A percentile compares a stretch with the other conserved stretches of the same genome.
These are phyloP conservation scores for Nasonia giraulti DNA, from an alignment of 1,140 invertebrate genomes.

Conservation along the genomic window DNA sequence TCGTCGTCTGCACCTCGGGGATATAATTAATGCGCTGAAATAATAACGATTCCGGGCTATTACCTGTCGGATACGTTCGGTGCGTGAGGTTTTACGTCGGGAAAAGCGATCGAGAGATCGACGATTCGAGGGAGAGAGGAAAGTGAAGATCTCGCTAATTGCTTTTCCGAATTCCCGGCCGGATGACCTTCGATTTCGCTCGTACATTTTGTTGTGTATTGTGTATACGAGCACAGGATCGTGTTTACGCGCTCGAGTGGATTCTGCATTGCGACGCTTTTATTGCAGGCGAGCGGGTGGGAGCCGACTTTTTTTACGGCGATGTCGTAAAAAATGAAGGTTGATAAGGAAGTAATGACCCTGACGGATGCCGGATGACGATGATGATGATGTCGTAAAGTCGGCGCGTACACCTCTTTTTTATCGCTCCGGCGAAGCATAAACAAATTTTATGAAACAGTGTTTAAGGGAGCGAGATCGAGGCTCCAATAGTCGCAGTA, in stretches of 20 bases:
- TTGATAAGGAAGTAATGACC: conserved; percentile 11
- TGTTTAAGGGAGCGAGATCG: not conserved
- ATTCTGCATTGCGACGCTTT: conserved; percentile 12
- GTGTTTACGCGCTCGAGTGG: conserved; percentile 35
- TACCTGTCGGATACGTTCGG: conserved; percentile 16
- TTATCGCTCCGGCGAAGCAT: not conserved
- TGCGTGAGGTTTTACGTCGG: conserved; percentile 17
- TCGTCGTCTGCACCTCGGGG: conserved; percentile 46
- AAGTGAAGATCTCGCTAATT: conserved; percentile 26
- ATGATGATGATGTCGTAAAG: not conserved
- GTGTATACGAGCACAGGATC: not conserved
- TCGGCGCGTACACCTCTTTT: not conserved
- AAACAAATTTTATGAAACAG: not conserved
- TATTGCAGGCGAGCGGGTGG: not conserved
- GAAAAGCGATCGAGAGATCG: conserved; percentile 31
- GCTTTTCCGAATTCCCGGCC: conserved; percentile 42
- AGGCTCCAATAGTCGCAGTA: not conserved
- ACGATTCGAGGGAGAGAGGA: too few species aligned
- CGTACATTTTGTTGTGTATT: not conserved
- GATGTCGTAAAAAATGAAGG: conserved; percentile 11
- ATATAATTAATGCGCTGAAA: too few species aligned
- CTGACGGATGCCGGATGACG: not conserved
- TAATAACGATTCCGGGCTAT: too few species aligned
- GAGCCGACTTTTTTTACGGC: not conserved
- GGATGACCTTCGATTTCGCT: conserved; percentile 23